phyloP scores from a whole-genome alignment of 2,113 vertebrate species.

The Gnathonemus echidnorhynchus region DNA sequence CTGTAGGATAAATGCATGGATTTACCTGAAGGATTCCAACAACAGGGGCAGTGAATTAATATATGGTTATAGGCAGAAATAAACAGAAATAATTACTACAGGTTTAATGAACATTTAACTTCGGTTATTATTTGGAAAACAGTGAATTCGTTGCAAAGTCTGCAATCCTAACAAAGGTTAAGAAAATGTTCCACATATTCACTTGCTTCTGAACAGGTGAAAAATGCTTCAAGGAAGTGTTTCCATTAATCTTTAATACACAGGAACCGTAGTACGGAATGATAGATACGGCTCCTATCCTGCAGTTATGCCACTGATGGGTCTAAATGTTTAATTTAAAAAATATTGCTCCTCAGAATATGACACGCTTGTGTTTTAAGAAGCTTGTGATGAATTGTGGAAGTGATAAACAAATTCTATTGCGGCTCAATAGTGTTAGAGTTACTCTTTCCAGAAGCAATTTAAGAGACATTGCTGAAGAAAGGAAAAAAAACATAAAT shows the following conservation, averaged over 20 bases:
- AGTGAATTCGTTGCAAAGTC: not conserved
- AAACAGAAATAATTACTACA: not conserved
- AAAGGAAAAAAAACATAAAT: conserved; percentile 15
- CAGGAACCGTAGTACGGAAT: not conserved
- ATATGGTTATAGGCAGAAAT: not conserved
- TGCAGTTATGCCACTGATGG: not conserved
- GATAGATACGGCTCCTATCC: not conserved
- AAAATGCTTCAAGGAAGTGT: not conserved
- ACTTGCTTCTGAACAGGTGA: conserved; percentile 15
- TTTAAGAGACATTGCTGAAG: conserved; percentile 7
- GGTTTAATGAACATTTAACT: not conserved
- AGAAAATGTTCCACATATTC: not conserved
- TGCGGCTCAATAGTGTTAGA: conserved; percentile 7
- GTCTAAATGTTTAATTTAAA: conserved; percentile 13
- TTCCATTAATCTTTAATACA: conserved; percentile 13
- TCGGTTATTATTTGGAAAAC: not conserved
- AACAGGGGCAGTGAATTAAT: not conserved
- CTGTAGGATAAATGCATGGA: not conserved
- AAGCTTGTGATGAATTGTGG: conserved; percentile 12
- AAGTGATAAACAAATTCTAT: not conserved
- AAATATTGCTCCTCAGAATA: conserved; percentile 8
- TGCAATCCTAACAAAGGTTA: not conserved
- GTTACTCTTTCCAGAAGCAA: conserved; percentile 2
- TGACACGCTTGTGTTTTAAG: conserved; percentile 3
- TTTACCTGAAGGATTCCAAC: not conserved